These are phyloP conservation scores for Cichlasoma orientale DNA, from an alignment of 2,797 vertebrate genomes.

Conservation along the genomic window DNA sequence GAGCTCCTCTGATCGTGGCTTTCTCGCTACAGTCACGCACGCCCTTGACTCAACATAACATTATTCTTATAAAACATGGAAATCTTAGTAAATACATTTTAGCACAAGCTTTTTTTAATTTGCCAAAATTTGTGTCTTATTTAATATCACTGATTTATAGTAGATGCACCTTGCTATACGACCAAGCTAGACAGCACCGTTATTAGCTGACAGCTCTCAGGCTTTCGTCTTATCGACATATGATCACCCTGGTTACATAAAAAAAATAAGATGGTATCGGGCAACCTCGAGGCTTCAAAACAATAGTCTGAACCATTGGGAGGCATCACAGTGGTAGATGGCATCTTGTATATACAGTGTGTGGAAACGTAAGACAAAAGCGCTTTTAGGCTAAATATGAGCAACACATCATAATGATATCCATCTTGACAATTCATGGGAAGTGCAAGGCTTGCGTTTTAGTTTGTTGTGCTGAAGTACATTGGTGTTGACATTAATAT, in stretches of 20 bases:
- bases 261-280: rapidly evolving
- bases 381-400: neutral
- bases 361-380: no score
- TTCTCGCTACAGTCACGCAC: no score
- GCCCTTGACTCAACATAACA: neutral
- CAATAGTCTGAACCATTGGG: no score
- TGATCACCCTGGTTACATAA: neutral
- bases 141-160: no score
- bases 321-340: no score
- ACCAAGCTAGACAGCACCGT: no score
- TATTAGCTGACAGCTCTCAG: no score
- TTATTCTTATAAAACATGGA: neutral
- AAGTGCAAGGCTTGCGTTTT: neutral
- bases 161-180: no score
- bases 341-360: no score
- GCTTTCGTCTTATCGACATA: neutral
- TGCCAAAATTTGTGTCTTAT: no score
- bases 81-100: neutral
- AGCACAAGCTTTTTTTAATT: neutral
- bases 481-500: neutral
- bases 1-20: no score
- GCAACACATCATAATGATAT: neutral
- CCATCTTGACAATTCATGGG: neutral
- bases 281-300: neutral
- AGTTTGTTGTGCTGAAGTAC: neutral